A percentile compares a stretch with the other conserved stretches of the same genome.
Evolutionary conservation across 2,113 vertebrate species (phyloP).

Genomic region (Ciconia maguari): DNA sequence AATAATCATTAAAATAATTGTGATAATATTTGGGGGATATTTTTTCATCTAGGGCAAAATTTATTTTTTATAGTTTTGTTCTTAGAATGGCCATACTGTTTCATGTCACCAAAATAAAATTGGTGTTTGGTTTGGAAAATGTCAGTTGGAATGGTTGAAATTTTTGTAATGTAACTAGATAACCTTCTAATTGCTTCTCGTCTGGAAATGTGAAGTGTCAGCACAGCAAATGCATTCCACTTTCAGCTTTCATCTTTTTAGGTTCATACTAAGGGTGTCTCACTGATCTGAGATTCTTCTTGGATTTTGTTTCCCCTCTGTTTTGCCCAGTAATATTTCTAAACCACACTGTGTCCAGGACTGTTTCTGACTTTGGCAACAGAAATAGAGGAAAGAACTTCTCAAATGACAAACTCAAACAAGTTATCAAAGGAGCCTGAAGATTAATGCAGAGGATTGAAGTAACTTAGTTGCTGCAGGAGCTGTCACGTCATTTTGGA

Average conservation of each 20-base stretch:
- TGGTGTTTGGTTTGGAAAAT: neutral
- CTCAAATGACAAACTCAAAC: neutral
- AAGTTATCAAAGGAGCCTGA: neutral
- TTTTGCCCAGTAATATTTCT: neutral
- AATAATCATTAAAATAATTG: neutral
- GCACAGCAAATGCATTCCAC: neutral
- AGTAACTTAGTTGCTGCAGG: neutral
- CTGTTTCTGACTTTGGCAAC: neutral
- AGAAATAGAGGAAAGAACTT: neutral
- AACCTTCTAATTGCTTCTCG: neutral
- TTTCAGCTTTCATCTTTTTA: neutral
- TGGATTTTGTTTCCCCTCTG: neutral
- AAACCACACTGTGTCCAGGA: neutral
- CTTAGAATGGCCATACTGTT: neutral
- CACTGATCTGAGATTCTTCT: neutral
- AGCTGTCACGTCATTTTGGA: neutral
- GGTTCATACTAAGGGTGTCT: neutral
- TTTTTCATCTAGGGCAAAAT: neutral
- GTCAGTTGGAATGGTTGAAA: neutral
- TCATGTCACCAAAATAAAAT: neutral
- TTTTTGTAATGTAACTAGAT: neutral
- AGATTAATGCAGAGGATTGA: neutral
- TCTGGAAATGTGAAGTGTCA: conserved; percentile 4
- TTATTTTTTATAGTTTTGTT: neutral
- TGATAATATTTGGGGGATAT: neutral